Evolutionary conservation across 2,797 vertebrate species (phyloP).

Genomic region (Oryzias dopingdopingensis): DNA sequence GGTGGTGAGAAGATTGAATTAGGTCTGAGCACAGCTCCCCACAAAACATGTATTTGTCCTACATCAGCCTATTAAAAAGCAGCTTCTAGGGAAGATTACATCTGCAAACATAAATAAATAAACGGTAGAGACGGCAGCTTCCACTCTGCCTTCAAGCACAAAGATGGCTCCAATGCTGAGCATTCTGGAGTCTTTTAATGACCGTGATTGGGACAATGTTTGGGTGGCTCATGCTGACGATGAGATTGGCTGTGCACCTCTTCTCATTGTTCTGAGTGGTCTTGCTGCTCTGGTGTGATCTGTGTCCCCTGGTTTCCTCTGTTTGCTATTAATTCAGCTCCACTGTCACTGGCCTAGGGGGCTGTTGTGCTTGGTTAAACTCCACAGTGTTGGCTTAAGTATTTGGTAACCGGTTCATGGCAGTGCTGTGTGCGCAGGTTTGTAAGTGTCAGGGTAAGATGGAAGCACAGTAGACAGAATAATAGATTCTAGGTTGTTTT

Average conservation of each 20-base stretch:
- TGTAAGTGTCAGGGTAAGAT: not conserved
- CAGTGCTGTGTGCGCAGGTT: constrained; percentile 4
- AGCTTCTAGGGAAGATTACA: constrained; percentile 42
- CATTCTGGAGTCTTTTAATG: constrained; percentile 23
- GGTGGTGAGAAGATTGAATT: constrained; percentile 66
- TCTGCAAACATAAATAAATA: constrained; percentile 22
- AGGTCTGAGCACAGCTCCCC: constrained; percentile 45
- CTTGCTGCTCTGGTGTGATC: not conserved
- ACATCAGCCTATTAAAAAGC: constrained; percentile 54
- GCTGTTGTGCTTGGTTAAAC: constrained; percentile 41
- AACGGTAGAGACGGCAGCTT: constrained; percentile 13
- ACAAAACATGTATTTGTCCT: constrained; percentile 71
- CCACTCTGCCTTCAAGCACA: constrained; percentile 33
- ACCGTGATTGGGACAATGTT: constrained; percentile 18
- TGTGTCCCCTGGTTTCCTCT: constrained; percentile 26
- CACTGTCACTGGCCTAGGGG: constrained; percentile 18
- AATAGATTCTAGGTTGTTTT: constrained; percentile 3
- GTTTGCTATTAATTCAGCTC: constrained; percentile 38
- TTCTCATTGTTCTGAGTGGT: not conserved
- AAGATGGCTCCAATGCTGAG: constrained; percentile 9
- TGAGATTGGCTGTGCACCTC: constrained; percentile 3
- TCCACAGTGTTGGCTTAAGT: constrained; percentile 42
- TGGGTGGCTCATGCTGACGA: not conserved
- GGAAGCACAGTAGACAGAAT: not conserved
- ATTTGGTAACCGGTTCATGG: constrained; percentile 13